A percentile compares a stretch with the other conserved stretches of the same genome.
phyloP scores from a whole-genome alignment of 2,797 vertebrate genomes.

The Leptoclinus maculatus region DNA sequence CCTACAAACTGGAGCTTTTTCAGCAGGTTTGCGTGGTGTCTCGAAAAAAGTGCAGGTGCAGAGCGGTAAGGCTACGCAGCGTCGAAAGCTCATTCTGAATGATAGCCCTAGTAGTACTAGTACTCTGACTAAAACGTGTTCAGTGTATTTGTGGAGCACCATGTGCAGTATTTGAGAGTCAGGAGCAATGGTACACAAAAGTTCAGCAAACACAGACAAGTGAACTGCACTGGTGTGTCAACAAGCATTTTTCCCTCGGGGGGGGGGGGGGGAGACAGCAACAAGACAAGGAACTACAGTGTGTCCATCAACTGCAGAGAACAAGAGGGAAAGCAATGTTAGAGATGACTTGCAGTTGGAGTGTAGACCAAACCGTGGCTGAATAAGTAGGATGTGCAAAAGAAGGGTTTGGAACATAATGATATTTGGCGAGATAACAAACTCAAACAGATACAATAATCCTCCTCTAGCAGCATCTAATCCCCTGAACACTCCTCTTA shows the following conservation, averaged over 20 bases:
- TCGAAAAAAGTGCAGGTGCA: not conserved
- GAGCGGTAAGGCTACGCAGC: not conserved
- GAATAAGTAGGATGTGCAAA: constrained; percentile 14
- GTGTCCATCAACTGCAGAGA: not conserved
- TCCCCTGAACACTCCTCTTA: constrained; percentile 34
- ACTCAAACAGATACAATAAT: constrained; percentile 27
- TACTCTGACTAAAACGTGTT: not conserved
- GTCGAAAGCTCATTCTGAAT: not conserved
- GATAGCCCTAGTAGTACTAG: no score
- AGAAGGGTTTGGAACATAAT: constrained; percentile 15
- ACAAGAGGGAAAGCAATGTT: not conserved
- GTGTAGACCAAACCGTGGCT: not conserved
- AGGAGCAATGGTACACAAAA: not conserved
- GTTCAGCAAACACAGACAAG: constrained; percentile 24
- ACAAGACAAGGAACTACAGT: not conserved
- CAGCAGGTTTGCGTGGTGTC: not conserved
- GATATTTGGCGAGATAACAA: constrained; percentile 28
- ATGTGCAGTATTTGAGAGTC: not conserved
- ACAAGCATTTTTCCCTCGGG: not conserved
- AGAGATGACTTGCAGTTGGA: not conserved
- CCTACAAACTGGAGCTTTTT: not conserved
- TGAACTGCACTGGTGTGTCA: constrained; percentile 18
- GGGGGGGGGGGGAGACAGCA: not conserved
- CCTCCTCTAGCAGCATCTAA: constrained; percentile 27
- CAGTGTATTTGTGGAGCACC: not conserved